These are phyloP conservation scores for Myotis findleyi DNA, from an alignment of 2,797 vertebrate species.

Conservation along the genomic window DNA sequence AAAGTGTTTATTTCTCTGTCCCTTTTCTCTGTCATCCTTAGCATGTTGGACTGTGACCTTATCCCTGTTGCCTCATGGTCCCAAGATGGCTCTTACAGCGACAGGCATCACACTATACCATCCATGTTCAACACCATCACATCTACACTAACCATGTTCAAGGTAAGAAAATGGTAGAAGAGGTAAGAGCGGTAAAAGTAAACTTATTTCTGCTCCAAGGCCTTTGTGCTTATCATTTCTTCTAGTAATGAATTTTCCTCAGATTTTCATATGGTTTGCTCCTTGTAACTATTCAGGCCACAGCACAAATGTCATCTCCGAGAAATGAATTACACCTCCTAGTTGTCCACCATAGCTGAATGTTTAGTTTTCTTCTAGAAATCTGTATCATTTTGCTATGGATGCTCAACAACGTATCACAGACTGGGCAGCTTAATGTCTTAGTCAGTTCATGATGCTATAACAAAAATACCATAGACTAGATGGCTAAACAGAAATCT, in stretches of 20 bases:
- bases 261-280: background rate
- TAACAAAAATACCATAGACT: background rate
- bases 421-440: background rate
- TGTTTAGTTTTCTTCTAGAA: background rate
- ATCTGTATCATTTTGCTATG: background rate
- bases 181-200: background rate
- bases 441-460: background rate
- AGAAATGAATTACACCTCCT: background rate
- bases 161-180: conserved; percentile 2
- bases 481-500: background rate
- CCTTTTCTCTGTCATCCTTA: background rate
- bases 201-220: background rate
- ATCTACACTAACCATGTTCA: background rate
- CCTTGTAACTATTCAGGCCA: background rate
- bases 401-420: background rate
- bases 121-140: background rate
- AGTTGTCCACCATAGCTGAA: background rate
- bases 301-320: background rate
- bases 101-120: background rate
- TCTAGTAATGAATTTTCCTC: background rate
- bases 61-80: background rate
- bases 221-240: background rate
- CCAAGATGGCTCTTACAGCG: background rate
- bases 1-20: background rate
- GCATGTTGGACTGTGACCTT: background rate